phyloP scores from a whole-genome alignment of 2,113 vertebrate species.

The Emydura subglobosa region DNA sequence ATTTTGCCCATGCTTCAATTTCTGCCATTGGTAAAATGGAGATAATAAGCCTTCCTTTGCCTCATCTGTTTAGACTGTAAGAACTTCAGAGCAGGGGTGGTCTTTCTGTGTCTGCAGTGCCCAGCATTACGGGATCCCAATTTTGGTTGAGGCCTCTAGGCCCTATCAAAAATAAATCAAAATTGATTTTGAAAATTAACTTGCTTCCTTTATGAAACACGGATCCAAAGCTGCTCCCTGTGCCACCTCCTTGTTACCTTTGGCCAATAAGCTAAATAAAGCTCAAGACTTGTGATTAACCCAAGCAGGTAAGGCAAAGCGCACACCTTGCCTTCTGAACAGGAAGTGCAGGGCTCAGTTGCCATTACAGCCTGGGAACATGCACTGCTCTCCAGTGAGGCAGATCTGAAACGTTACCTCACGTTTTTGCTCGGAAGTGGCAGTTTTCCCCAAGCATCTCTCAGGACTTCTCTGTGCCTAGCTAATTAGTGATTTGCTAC shows the following conservation, averaged over 20 bases:
- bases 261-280: background rate
- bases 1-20: background rate
- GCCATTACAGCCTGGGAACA: background rate
- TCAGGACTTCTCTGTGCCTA: background rate
- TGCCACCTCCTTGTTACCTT: background rate
- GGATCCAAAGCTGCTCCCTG: background rate
- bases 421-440: background rate
- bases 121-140: rapidly evolving
- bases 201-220: rapidly evolving
- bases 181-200: background rate
- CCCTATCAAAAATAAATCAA: background rate
- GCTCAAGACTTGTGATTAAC: background rate
- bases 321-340: background rate
- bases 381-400: background rate
- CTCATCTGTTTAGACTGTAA: rapidly evolving
- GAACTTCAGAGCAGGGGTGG: background rate
- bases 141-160: background rate
- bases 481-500: background rate
- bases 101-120: rapidly evolving
- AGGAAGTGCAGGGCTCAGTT: background rate
- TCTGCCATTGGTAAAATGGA: rapidly evolving
- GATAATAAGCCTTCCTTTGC: background rate
- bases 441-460: background rate
- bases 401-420: rapidly evolving
- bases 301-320: background rate